Conservation (phyloP, 2,113 vertebrate genomes). For the Clinocottus analis region DNA sequence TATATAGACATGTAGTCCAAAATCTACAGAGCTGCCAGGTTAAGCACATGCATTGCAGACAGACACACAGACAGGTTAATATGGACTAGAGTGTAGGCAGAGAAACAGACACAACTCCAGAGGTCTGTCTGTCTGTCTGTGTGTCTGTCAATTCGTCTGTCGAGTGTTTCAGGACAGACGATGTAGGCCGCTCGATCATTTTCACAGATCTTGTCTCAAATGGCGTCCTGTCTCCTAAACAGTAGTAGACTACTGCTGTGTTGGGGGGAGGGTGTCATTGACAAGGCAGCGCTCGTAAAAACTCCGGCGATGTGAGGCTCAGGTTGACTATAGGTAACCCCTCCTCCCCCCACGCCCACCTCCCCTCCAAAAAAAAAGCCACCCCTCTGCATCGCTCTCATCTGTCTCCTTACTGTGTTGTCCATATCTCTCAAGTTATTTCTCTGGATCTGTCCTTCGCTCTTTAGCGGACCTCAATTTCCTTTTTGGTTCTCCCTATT, state of each 20-base stretch:
- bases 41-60: slow-evolving; percentile 79
- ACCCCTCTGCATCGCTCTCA: slow-evolving; percentile 52
- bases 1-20: slow-evolving; percentile 34
- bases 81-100: slow-evolving; percentile 80
- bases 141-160: slow-evolving; percentile 86
- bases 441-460: slow-evolving; percentile 40
- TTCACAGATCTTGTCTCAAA: slow-evolving; percentile 73
- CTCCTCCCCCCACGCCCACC: slow-evolving; percentile 8
- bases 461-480: slow-evolving; percentile 15
- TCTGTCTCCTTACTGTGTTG: slow-evolving; percentile 47
- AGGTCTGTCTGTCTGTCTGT: slow-evolving; percentile 88
- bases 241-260: slow-evolving; percentile 64
- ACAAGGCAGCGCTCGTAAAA: slow-evolving; percentile 68
- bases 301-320: slow-evolving; percentile 71
- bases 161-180: slow-evolving; percentile 82
- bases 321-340: slow-evolving; percentile 81
- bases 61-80: slow-evolving; percentile 85
- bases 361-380: neutral
- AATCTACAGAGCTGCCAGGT: slow-evolving; percentile 58
- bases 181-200: slow-evolving; percentile 75
- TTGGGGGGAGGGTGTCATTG: slow-evolving; percentile 64
- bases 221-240: slow-evolving; percentile 71
- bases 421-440: slow-evolving; percentile 53
- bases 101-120: slow-evolving; percentile 82
- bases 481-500: slow-evolving; percentile 32